Conservation (phyloP, 2,888 invertebrate genomes). For the Eutolmus rufibarbis region DNA sequence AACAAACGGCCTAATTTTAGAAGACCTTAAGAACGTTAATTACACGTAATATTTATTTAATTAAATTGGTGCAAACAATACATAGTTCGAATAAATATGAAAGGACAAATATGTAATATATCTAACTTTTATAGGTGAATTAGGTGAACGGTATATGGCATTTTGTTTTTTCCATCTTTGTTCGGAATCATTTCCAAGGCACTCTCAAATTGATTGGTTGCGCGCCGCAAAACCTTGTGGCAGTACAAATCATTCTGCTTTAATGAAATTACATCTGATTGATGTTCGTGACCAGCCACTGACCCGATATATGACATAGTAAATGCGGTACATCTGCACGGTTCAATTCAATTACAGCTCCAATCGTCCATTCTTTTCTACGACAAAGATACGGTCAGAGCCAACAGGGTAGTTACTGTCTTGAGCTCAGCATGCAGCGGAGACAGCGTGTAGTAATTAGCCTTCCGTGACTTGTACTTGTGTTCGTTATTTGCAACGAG, state of each 20-base stretch:
- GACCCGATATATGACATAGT: constrained; percentile 18
- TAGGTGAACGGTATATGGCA: background rate
- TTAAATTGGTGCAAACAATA: background rate
- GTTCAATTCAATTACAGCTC: constrained; percentile 31
- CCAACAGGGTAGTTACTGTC: constrained; percentile 6
- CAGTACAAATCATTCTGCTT: background rate
- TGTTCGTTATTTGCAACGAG: background rate
- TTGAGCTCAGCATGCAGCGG: background rate
- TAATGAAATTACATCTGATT: constrained; percentile 36
- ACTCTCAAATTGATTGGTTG: background rate
- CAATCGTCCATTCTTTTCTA: background rate
- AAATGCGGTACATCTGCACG: constrained; percentile 1
- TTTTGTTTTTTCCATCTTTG: background rate
- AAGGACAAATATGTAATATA: background rate
- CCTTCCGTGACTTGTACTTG: constrained; percentile 26
- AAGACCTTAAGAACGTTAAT: too few species aligned
- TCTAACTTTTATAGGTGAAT: background rate
- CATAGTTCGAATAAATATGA: background rate
- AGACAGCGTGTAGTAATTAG: constrained; percentile 26
- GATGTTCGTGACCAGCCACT: constrained; percentile 29
- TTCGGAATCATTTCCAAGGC: background rate
- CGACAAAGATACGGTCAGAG: background rate
- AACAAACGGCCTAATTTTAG: too few species aligned
- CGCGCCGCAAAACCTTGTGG: background rate
- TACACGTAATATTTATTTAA: too few species aligned